These are phyloP conservation scores for Hirtodrosophila cameraria DNA, from an alignment of 2,888 invertebrate species.

Conservation along the genomic window DNA sequence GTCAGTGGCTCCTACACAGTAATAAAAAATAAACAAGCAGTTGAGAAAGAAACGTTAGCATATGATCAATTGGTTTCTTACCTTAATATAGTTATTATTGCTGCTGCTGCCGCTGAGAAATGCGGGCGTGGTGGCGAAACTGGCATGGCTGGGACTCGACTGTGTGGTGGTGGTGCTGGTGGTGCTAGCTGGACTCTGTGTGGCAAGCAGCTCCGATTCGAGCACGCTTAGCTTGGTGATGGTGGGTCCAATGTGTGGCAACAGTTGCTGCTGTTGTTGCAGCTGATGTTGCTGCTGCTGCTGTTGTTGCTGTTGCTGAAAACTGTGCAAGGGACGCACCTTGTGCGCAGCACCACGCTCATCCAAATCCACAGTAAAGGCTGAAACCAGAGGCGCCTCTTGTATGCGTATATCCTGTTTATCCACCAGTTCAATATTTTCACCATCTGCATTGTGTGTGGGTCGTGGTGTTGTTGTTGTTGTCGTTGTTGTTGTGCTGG, in stretches of 20 bases:
- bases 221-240: slow-evolving; percentile 81
- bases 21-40: too few species aligned
- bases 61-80: slow-evolving; percentile 23
- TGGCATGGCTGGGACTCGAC: slow-evolving; percentile 35
- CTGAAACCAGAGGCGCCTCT: slow-evolving; percentile 92
- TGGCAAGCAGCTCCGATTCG: slow-evolving; percentile 66
- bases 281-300: slow-evolving; percentile 9
- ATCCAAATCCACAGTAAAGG: slow-evolving; percentile 94
- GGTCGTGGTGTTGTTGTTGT: slow-evolving; percentile 88
- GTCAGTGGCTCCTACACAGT: slow-evolving; percentile 60
- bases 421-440: slow-evolving; percentile 88
- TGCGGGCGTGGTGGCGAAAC: slow-evolving; percentile 61
- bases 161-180: slow-evolving; percentile 49
- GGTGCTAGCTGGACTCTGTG: slow-evolving; percentile 62
- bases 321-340: slow-evolving; percentile 87
- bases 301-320: slow-evolving; percentile 31
- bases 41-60: slow-evolving; percentile 7
- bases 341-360: slow-evolving; percentile 91
- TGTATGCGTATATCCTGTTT: slow-evolving; percentile 91
- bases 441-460: slow-evolving; percentile 88
- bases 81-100: slow-evolving; percentile 64
- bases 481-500: slow-evolving; percentile 71
- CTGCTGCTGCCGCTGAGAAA: slow-evolving; percentile 48
- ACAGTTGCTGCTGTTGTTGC: slow-evolving; percentile 6
- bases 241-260: slow-evolving; percentile 76